Evolutionary conservation across 35 echinoderm and acorn worm species (phyloP).

Genomic region (Stichopus chloronotus): DNA sequence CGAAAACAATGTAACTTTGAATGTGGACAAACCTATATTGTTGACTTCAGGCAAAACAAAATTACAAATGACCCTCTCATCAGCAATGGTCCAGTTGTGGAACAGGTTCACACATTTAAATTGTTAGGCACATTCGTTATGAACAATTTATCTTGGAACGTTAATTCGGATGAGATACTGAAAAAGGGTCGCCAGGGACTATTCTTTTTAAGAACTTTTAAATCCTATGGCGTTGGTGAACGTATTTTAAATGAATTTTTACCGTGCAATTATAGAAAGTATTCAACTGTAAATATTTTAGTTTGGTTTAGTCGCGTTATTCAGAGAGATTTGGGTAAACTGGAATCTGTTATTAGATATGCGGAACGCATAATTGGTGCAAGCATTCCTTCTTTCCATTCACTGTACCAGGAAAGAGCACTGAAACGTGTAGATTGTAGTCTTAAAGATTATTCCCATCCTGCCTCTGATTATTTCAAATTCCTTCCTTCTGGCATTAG

Average conservation of each 20-base stretch:
- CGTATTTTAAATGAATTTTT: too few relatives aligned
- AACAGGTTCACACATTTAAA: neutral
- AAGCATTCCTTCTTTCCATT: neutral
- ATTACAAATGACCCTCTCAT: neutral
- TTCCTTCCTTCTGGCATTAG: conserved; percentile 3
- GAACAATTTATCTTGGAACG: neutral
- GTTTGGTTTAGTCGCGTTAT: neutral
- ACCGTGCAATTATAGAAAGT: conserved; percentile 1
- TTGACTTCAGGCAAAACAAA: neutral
- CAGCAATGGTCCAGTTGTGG: neutral
- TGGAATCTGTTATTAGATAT: neutral
- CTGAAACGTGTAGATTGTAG: neutral
- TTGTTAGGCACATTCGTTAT: neutral
- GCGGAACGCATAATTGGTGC: neutral
- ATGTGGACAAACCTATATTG: neutral
- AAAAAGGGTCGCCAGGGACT: conserved; percentile 6
- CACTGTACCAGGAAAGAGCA: neutral
- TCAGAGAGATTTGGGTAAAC: neutral
- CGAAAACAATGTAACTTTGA: neutral
- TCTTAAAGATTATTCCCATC: neutral
- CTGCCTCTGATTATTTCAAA: neutral
- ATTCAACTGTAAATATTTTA: neutral
- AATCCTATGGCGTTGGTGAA: neutral
- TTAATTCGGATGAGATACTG: neutral
- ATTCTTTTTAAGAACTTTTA: neutral